phyloP scores from a whole-genome alignment of 35 echinoderm and acorn worm genomes.

The Diadema setosum region DNA sequence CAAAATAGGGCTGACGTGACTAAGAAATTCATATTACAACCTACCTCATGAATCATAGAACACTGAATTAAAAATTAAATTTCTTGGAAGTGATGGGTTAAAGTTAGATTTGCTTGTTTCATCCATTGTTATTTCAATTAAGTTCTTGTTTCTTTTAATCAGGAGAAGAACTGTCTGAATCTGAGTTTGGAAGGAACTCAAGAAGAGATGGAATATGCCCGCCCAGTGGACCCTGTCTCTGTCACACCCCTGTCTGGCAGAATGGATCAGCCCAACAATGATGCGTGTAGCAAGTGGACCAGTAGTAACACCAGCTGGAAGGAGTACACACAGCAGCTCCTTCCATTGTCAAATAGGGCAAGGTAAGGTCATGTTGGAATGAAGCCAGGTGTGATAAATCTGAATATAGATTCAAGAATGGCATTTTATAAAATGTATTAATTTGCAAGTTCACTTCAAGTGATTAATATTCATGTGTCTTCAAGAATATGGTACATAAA shows the following conservation, averaged over 20 bases:
- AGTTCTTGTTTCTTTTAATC: too few species aligned
- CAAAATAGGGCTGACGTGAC: too few species aligned
- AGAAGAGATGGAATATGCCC: neutral
- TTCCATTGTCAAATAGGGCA: neutral
- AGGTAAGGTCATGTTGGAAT: neutral
- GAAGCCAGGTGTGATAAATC: neutral
- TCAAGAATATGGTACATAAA: too few species aligned
- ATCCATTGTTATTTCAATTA: neutral
- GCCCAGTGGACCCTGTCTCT: neutral
- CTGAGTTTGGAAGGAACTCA: slow-evolving; percentile 18
- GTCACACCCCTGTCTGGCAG: neutral
- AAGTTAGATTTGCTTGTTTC: neutral
- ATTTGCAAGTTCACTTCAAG: too few species aligned
- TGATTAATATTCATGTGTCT: too few species aligned
- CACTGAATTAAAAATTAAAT: too few species aligned
- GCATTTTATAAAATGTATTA: neutral
- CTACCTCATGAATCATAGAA: too few species aligned
- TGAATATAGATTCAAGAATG: neutral
- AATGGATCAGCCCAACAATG: slow-evolving; percentile 40
- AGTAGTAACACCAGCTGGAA: neutral
- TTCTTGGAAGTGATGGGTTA: too few species aligned
- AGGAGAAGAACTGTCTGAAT: slow-evolving; percentile 81
- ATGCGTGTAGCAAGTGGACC: slow-evolving; percentile 25
- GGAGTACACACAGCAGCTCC: neutral
- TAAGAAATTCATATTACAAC: too few species aligned